Base-by-base conservation (phyloP, 2,888 invertebrate species). In the Tineola bisselliella region DNA sequence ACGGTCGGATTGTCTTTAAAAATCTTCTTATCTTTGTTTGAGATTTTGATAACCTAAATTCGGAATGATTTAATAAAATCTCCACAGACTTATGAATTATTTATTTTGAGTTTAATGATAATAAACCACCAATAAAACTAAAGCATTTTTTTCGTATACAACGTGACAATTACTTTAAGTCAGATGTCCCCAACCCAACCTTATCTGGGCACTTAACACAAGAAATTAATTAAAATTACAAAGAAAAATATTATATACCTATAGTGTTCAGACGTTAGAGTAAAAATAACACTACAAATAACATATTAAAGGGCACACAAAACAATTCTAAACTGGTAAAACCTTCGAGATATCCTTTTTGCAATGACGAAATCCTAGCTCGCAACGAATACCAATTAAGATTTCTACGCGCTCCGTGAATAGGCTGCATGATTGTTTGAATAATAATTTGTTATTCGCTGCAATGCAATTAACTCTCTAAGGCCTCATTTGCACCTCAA, bases 351-450 rank as follows among this genome's bases (percentile, higher is more conserved):
- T 58, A 58, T 58, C 58, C 58, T 58, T 58, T 58, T 33, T 6
- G 58, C n/a, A 33, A 58, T 58, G 58, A 58, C 58, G 58, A 58
- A 58, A 58, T 58, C 15, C 58, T 33, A 58, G 58, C 58, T 33
- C 15, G 25, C 15, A 31, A 31, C 17, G 58, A 58, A 58, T 58
- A 33, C 19, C 33, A 58, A 58, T 58, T 58, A 58, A 33, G 58
- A 19, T 58, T 58, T 33, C 33, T 58, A 58, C 13, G 48, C 48
- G 48, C 8, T 15, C 44, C 48, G 48, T 48, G 48, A 48, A 48
- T 17, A 38, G 48, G 17, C n/a, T n/a, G 15, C 8, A 15, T 48
- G 48, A 48, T 48, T 48, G 10, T n/a, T 15, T 48, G 48, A 48
- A 48, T 48, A 48, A 48, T 17, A 48, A 48, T n/a, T 48, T 48